Evolutionary conservation across 2,888 invertebrate genomes (phyloP), one percentile per base, ranked within the genome.

Genomic region (Palloptera scutellata): DNA sequence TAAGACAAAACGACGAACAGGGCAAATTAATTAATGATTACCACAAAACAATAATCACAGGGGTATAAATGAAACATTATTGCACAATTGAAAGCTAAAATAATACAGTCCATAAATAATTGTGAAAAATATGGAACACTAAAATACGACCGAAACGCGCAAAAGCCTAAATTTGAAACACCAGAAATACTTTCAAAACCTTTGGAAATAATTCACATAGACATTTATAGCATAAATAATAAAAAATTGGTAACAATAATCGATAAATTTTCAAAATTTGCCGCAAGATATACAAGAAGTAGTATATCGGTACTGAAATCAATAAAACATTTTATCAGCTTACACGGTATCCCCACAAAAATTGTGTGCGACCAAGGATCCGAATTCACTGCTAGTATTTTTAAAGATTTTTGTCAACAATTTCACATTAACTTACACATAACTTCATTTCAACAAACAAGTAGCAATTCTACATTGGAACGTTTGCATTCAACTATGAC

Each of bases 61-160:
- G n/a, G n/a, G n/a, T n/a, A n/a, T n/a, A n/a, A n/a, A n/a, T n/a
- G n/a, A n/a, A n/a, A n/a, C n/a, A n/a, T n/a, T n/a, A n/a, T 67
- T 71, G 20, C 70, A 55, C 45, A 73, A 74, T n/a, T n/a, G n/a
- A n/a, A n/a, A n/a, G n/a, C n/a, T n/a, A n/a, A n/a, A n/a, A n/a
- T n/a, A 67, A 72, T 53, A 72, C 71, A 17, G 62, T 69, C 15
- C 67, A n/a, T n/a, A n/a, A n/a, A n/a, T n/a, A n/a, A n/a, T n/a
- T n/a, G n/a, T n/a, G n/a, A n/a, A n/a, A n/a, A 42, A 45, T 73
- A 72, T 41, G 61, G 72, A 20, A 65, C 65, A 5, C n/a, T 66
- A 4, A 60, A 68, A 64, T 64, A 64, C 19, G 70, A 74, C 19
- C 69, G 73, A 67, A 74, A 67, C 53, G 72, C 68, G 53, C 74